phyloP scores from a whole-genome alignment of 1,140 invertebrate genomes.

The Drosophila busckii region DNA sequence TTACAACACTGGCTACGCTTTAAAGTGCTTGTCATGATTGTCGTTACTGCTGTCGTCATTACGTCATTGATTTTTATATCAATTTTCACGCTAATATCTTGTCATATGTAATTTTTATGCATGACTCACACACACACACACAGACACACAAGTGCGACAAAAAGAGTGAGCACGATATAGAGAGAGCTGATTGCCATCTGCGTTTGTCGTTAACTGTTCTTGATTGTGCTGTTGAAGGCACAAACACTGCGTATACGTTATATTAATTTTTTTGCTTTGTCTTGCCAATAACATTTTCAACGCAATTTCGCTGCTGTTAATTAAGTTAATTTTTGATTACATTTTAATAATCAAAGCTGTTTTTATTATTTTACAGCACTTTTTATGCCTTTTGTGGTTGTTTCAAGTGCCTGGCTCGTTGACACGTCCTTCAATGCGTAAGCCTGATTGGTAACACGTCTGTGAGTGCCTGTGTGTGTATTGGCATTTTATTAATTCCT shows the following conservation, averaged over 20 bases:
- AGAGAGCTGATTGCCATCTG: too few relatives aligned
- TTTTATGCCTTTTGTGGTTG: too few relatives aligned
- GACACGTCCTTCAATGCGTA: slow-evolving; percentile 34
- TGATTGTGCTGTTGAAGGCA: slow-evolving; percentile 30
- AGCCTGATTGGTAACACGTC: slow-evolving; percentile 3
- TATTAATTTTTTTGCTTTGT: slow-evolving; percentile 62
- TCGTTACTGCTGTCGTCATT: slow-evolving; percentile 7
- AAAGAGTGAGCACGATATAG: too few relatives aligned
- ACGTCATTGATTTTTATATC: slow-evolving; percentile 76
- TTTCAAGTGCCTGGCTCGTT: slow-evolving; percentile 34
- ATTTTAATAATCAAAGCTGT: slow-evolving; percentile 70
- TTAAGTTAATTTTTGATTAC: slow-evolving; percentile 76
- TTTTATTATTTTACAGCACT: slow-evolving; percentile 20
- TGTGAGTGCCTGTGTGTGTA: background rate
- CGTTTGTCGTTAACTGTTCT: slow-evolving; percentile 3
- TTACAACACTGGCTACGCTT: slow-evolving; percentile 54
- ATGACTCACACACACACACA: slow-evolving; percentile 33
- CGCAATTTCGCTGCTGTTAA: slow-evolving; percentile 53
- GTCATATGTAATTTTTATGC: slow-evolving; percentile 76
- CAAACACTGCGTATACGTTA: slow-evolving; percentile 52
- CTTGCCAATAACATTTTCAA: slow-evolving; percentile 36
- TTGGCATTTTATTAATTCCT: slow-evolving; percentile 52
- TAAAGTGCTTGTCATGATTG: slow-evolving; percentile 38
- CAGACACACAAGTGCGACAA: slow-evolving; percentile 9
- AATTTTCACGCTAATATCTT: slow-evolving; percentile 75